Evolutionary conservation across 2,888 invertebrate genomes (phyloP).

Genomic region (Lasioglossum morio): DNA sequence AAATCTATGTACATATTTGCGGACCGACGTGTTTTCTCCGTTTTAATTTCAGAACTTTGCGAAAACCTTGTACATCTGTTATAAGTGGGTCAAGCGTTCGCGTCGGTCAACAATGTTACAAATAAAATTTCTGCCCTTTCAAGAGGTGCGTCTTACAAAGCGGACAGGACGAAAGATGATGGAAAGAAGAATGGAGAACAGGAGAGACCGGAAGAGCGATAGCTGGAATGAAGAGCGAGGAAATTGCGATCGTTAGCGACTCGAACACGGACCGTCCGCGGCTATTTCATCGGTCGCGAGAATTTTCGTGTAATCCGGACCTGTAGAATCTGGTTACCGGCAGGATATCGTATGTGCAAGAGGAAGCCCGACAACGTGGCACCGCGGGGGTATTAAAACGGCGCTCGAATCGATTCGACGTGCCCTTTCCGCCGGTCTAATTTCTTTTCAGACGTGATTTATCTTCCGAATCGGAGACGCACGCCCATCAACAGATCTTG

Average conservation of each 20-base stretch:
- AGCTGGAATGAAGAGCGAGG: not conserved
- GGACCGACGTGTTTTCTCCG: not conserved
- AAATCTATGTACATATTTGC: not conserved
- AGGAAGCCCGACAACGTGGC: constrained; percentile 33
- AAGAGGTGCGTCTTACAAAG: not conserved
- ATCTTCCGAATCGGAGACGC: constrained; percentile 12
- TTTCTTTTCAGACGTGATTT: constrained; percentile 37
- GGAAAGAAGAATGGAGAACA: not conserved
- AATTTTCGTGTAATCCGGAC: constrained; percentile 1
- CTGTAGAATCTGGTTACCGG: not conserved
- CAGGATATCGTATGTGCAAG: not conserved
- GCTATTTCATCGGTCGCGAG: not conserved
- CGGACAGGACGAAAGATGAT: not conserved
- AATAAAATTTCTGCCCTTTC: too few relatives aligned
- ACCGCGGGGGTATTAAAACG: constrained; percentile 37
- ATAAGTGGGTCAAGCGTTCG: too few relatives aligned
- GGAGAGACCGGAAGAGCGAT: not conserved
- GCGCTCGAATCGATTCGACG: constrained; percentile 31
- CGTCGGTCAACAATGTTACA: too few relatives aligned
- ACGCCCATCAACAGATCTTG: not conserved
- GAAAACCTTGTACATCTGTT: not conserved
- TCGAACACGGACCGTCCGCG: not conserved
- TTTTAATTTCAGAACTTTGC: not conserved
- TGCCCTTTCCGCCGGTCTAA: not conserved
- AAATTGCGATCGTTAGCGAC: not conserved